Base-by-base conservation (phyloP, 2,888 invertebrate species). In the Drosophila infuscata region DNA sequence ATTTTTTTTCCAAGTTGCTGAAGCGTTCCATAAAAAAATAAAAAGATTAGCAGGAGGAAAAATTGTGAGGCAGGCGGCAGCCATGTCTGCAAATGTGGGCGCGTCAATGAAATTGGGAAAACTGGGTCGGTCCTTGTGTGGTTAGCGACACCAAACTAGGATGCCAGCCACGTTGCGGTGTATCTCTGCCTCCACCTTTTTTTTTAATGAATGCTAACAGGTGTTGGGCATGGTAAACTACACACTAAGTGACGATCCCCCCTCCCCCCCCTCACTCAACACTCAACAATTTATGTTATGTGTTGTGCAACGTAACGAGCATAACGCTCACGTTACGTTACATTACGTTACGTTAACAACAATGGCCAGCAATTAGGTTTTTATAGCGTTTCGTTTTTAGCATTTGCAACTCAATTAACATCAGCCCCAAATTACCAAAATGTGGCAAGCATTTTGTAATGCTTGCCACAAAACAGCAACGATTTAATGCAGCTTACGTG, bases 371-470 rank as follows among this genome's bases (percentile, higher is more conserved):
- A 87, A 89, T 89, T 89, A 86, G 76, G 63, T 81, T 87, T 81
- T 84, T 78, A 84, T 82, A 74, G 66, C 75, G 68, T 70, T 73
- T 78, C 76, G 59, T 65, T 70, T 70, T 29, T 57, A 66, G 79
- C 88, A 87, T 82, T 89, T 80, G 88, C 89, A 86, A 80, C 89
- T 86, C 87, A 86, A 86, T 86, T 86, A 86, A 76, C 62, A 67
- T 48, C 63, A 49, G 25, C 52, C 62, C 35, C n/a, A 68, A 66
- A 62, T 46, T 36, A 35, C 53, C 48, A 56, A 51, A 33, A 32
- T 36, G 59, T 35, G 12, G 35, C 25, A 65, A 66, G 29, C 71
- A 65, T 84, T 79, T 76, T 79, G 79, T 74, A 81, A 53, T 75
- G 87, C 82, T 67, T 53, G 35, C 68, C 57, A 60, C 52, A 63